Base-by-base conservation (phyloP, 2,113 vertebrate genomes). In the Tychaedon coryphoeus region DNA sequence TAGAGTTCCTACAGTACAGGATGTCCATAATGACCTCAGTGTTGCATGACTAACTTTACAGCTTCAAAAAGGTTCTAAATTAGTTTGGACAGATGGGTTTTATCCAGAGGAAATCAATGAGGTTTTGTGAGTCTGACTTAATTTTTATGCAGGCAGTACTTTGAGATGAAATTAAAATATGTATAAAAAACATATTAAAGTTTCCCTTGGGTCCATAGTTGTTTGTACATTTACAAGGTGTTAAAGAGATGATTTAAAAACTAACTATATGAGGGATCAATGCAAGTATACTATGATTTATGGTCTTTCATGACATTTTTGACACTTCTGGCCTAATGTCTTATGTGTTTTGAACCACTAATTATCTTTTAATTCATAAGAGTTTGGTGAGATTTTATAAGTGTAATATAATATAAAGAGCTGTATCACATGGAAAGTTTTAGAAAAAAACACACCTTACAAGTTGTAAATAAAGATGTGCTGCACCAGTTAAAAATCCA, bases 131-230 rank as follows among this genome's bases (percentile, higher is more conserved):
- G 98, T 96, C 97, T 97, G 97, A 97, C 94, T 98, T 98, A 98
- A 98, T 98, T 98, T 98, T 98, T 97, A 98, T 98, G 97, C 98
- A 98, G 96, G 96, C 95, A 98, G 98, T 83, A 98, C 97, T 97
- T 97, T 97, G 96, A 98, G 98, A 98, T 98, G 98, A 98, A 99
- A 98, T 98, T 98, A 98, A 99, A 99, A 99, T 98, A 98, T 98
- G 98, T 98, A 99, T 98, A 98, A 99, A 99, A 99, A 99, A 98
- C 98, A 99, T 98, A 98, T 98, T 98, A 98, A 98, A 96, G 98
- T 97, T 97, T 98, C 98, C 98, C 98, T 84, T 65, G 98, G 96
- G 98, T 94, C 95, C 65, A 31, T 91, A 96, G 97, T 98, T 98
- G 98, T 98, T 98, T 98, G 98, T 98, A 97, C 97, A 98, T 98